Base-by-base conservation (phyloP, 2,113 vertebrate species). In the Petroica traversi region DNA sequence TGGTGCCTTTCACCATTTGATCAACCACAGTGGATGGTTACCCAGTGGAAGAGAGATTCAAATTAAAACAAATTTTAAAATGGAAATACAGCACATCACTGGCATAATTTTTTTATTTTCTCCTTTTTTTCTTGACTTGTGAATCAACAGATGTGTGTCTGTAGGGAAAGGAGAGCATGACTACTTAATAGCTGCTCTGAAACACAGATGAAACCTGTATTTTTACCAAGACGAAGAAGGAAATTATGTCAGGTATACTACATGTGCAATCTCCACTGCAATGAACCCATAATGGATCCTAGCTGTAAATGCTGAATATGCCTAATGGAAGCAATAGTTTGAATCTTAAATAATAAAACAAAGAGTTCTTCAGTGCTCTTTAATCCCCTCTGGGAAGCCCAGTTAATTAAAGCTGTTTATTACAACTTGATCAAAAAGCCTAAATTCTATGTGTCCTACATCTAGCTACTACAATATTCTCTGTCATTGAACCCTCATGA, bases 391-490 rank as follows among this genome's bases (percentile, higher is more conserved):
- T 92, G 95, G 95, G 97, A 97, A 97, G 54, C 69, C 84, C 89
- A 81, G 91, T 98, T 98, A 98, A 98, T 98, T 98, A 98, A 97
- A 98, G 55, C 86, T 98, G 97, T 97, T 98, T 98, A 98, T 97
- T 97, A 96, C 89, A 97, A 97, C 94, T 98, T 98, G 96, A 98
- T 98, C 95, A 98, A 98, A 98, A 98, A 97, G 91, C 78, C 88
- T 88, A 89, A 97, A 97, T 97, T 98, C 96, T 95, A 14, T 96
- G 92, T 97, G 96, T 96, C 96, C 97, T 98, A 98, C 87, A 98
- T 98, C 91, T 95, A 97, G 77, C 97, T 97, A 94, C 97, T 97
- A 96, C 89, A 97, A 91, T 97, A 98, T 98, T 98, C 98, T 97
- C 97, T 98, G 95, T 98, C 97, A 97, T 97, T 97, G 87, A 97